Evolutionary conservation across 2,113 vertebrate species (phyloP), one percentile per base, ranked within the genome.

Genomic region (Oreotrochilus melanogaster): DNA sequence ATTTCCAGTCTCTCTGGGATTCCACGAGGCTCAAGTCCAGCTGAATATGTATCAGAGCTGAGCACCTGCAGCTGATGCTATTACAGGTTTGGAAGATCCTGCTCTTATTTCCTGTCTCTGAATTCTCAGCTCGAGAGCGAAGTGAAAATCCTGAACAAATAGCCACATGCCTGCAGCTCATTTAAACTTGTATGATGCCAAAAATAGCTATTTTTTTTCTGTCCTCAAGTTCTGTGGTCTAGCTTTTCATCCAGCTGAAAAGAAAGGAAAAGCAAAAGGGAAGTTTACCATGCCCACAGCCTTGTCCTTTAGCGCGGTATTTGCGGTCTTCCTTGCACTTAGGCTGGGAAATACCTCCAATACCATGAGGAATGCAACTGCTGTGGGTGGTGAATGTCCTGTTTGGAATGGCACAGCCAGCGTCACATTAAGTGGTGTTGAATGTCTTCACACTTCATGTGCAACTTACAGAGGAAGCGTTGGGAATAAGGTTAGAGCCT

Each of bases 301-400:
- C 87, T 78, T 48, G 39, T 91, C 72, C 88, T 87, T 54, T 16
- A 65, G 88, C 11, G 0, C 2, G 54, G 71, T 65, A 25, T 90
- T 94, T 95, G 92, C 16, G 73, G 90, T 89, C 86, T 88, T 37
- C 61, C 81, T 71, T 70, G 39, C 76, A 73, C 94, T 95, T 70
- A 75, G 82, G 19, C 42, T 84, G 96, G 92, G 93, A 92, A 97
- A 93, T 95, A 39, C 67, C 85, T 89, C 70, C 78, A 43, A 24
- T 78, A 39, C 88, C 92, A 71, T 28, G 78, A 89, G 96, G 92
- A 94, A 91, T 91, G 88, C 42, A 27, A 31, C 50, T 58, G 95
- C 95, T 8, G 89, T 60, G 89, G 95, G 96, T 88, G 87, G 87
- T 61, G n/a, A 75, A 45, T 35, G 92, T 85, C 78, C 94, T 94